Evolutionary conservation across 2,113 vertebrate species (phyloP).

Genomic region (Laticauda colubrina): DNA sequence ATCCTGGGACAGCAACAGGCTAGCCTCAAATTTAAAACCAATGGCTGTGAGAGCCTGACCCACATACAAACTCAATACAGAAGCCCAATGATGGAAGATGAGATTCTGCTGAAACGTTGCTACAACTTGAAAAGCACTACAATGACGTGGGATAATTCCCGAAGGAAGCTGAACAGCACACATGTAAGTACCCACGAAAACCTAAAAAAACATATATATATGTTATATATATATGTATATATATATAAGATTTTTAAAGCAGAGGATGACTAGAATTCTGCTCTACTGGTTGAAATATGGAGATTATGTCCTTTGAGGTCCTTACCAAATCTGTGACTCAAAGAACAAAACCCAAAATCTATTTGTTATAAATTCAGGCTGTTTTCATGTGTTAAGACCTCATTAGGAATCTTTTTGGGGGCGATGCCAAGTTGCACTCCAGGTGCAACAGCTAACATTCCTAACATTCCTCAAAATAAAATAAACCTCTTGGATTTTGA

Average conservation of each 20-base stretch:
- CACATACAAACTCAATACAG: too few species aligned
- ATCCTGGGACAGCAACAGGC: too few species aligned
- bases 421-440: constrained; percentile 50
- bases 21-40: too few species aligned
- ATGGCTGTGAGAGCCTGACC: too few species aligned
- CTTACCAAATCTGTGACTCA: neutral
- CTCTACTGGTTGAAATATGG: neutral
- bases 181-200: too few species aligned
- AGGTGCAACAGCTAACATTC: constrained; percentile 63
- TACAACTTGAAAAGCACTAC: too few species aligned
- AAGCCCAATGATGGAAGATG: too few species aligned
- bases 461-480: constrained; percentile 65
- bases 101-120: too few species aligned
- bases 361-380: constrained; percentile 40
- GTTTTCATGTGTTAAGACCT: constrained; percentile 27
- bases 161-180: too few species aligned
- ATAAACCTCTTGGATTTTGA: constrained; percentile 56
- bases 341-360: constrained; percentile 46
- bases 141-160: too few species aligned
- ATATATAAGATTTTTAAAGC: neutral
- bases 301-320: neutral
- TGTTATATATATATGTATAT: neutral
- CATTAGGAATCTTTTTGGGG: constrained; percentile 50
- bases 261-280: neutral
- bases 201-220: too few species aligned